Base-by-base conservation (phyloP, 2,113 vertebrate genomes). In the Martes martes region DNA sequence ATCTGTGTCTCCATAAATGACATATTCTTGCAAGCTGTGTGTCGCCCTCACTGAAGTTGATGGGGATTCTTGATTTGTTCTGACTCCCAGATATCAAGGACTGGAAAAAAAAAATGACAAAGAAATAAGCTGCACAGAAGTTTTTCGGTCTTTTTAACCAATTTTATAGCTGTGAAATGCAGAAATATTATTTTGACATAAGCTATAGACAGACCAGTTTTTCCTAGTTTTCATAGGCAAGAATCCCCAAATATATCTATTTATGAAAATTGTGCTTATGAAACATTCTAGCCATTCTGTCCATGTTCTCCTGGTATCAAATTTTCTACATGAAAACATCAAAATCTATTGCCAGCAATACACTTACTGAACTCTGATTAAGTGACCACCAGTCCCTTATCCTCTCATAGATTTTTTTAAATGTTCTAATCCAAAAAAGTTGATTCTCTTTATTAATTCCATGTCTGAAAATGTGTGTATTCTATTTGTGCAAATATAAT, bases 121-220 rank as follows among this genome's bases (percentile, higher is more conserved):
- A 21, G n/a, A 90, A 67, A 36, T 0, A 65, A 15, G 73, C 21
- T 21, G n/a, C 47, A 47, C 15, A 88, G 45, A 98, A 21, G 7
- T 33, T 69, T 81, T 97, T 65, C 73, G 61, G 10, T 69, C 11
- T 7, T 14, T 96, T 15, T 36, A 52, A 83, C 89, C 92, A 59
- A 67, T 65, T 86, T 83, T 80, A 47, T 19, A 47, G 89, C 63
- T 52, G 3, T 0, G 15, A 71, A 19, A 33, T 85, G 2, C 11
- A 74, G 23, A 95, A 94, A 28, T 97, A 10, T 91, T 19, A 81
- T 92, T 97, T 85, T 85, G 47, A 92, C 50, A 36, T 26, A 23
- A 73, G 9, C 63, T 59, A 11, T 76, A 50, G 47, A 63, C 7
- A 94, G 42, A 61, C 16, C 31, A 63, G 21, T 23, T 52, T 84